Base-by-base conservation (phyloP, 2,113 vertebrate genomes). In the Cairina moschata region DNA sequence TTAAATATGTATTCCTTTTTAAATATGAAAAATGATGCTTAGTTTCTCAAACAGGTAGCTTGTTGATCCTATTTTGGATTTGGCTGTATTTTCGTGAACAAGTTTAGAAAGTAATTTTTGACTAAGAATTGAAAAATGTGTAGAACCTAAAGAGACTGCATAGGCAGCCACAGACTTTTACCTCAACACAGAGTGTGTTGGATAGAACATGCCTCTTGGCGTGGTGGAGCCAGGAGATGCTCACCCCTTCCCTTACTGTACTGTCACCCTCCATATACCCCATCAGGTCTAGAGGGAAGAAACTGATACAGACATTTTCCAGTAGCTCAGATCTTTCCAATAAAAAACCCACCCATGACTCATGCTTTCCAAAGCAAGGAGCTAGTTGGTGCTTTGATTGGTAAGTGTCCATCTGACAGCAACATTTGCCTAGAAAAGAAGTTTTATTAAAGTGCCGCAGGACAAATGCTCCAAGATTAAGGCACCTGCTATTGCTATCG, bases 1-100 rank as follows among this genome's bases (percentile, higher is more conserved):
- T 94, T 88, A 79, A 62, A 80, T 92, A 73, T 80, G 26, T 38
- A 29, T 96, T 91, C 29, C 58, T 67, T 96, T 95, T 95, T 91
- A 93, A 95, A 91, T 94, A 88, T 60, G 54, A 83, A 86, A 91
- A 92, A 94, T 44, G 23, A 50, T 16, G 59, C 60, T 83, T 82
- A 34, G 18, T 92, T 95, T 94, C 60, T 97, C 26, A 92, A 72
- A 38, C 42, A 77, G 17, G 18, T 54, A 22, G 29, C 58, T 60
- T 85, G 48, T 91, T 86, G 59, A 73, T 87, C 26, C 72, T 36
- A 36, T 60, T 91, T 81, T 68, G 67, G 32, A 74, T 83, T 83
- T 95, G 48, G 17, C 79, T 86, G 8, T 63, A 40, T 86, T 65
- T 93, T 55, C 71, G 68, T 9, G 28, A 78, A 65, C 73, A 95